These are phyloP conservation scores for Gadopsis marmoratus DNA, from an alignment of 2,797 vertebrate genomes.

Conservation along the genomic window DNA sequence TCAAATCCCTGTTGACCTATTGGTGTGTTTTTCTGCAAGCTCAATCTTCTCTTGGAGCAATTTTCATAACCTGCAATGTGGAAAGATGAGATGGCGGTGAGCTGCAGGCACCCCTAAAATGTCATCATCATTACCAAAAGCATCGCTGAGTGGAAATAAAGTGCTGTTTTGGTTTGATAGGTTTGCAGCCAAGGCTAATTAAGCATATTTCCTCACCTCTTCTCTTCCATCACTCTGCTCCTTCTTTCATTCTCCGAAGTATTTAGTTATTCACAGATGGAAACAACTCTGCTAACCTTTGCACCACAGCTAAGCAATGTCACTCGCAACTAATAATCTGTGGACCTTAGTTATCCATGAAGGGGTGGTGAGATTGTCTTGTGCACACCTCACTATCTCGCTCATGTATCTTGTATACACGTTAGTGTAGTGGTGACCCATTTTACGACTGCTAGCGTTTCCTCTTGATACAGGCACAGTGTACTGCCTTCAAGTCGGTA, in stretches of 20 bases:
- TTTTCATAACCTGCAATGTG: constrained; percentile 43
- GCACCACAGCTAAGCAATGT: constrained; percentile 74
- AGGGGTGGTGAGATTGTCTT: constrained; percentile 43
- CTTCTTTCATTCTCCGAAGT: constrained; percentile 20
- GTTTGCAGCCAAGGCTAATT: constrained; percentile 39
- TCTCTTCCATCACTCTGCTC: constrained; percentile 28
- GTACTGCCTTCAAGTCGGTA: constrained; percentile 73
- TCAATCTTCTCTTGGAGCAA: constrained; percentile 29
- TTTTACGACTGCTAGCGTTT: constrained; percentile 75
- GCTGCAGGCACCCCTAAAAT: constrained; percentile 40
- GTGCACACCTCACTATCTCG: constrained; percentile 62
- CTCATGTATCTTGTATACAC: constrained; percentile 52
- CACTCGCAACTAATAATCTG: constrained; percentile 72
- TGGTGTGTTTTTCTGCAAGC: constrained; percentile 54
- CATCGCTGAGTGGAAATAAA: constrained; percentile 19
- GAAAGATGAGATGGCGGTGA: constrained; percentile 46
- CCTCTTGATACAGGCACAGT: constrained; percentile 74
- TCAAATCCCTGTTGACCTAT: constrained; percentile 58
- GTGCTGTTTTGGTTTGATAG: constrained; percentile 50
- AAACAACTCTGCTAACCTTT: constrained; percentile 67
- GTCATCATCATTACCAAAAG: constrained; percentile 33
- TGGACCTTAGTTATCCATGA: constrained; percentile 64
- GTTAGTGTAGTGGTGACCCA: constrained; percentile 67
- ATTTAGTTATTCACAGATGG: constrained; percentile 38
- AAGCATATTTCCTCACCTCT: constrained; percentile 27